Base-by-base conservation (phyloP, 2,113 vertebrate genomes). In the Epinephelus fuscoguttatus region DNA sequence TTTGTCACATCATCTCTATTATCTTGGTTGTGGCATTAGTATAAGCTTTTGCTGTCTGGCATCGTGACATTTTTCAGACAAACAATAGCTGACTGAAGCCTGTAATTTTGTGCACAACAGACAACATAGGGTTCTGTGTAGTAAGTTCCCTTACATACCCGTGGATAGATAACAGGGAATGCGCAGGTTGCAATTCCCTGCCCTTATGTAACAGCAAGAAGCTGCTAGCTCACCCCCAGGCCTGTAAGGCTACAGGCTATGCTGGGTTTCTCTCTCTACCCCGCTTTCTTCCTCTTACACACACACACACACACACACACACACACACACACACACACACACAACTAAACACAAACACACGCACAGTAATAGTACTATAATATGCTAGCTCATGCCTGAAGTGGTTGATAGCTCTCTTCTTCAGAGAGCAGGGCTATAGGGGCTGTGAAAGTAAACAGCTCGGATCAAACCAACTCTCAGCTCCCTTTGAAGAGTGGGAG, bases 361-460 rank as follows among this genome's bases (percentile, higher is more conserved):
- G 60, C 84, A 78, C 73, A 82, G 63, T 81, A 89, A 91, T 85
- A 79, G 81, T 75, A 76, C 66, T 69, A 87, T 92, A 88, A 92
- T 92, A 90, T 92, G 93, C 89, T 85, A 88, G 87, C 89, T 93
- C 92, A 92, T 88, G 92, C 92, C 85, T 94, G 91, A 88, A 94
- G 88, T 91, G 84, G 78, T 83, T 93, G 90, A 93, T 91, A 88
- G 91, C 86, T 81, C 90, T 91, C 90, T 89, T 93, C 89, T 89
- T 84, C 84, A 86, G 89, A 91, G 82, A 88, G 75, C 67, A 50
- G 80, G 86, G 85, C 87, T 89, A 88, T 82, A 84, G 85, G 83
- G 87, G 91, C 83, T 82, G 84, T 92, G 89, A 90, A 93, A 93
- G 86, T 92, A 94, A 94, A 93, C 89, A 93, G 93, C 91, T 92